Evolutionary conservation across 2,888 invertebrate species (phyloP).

Genomic region (Diogma glabrata): DNA sequence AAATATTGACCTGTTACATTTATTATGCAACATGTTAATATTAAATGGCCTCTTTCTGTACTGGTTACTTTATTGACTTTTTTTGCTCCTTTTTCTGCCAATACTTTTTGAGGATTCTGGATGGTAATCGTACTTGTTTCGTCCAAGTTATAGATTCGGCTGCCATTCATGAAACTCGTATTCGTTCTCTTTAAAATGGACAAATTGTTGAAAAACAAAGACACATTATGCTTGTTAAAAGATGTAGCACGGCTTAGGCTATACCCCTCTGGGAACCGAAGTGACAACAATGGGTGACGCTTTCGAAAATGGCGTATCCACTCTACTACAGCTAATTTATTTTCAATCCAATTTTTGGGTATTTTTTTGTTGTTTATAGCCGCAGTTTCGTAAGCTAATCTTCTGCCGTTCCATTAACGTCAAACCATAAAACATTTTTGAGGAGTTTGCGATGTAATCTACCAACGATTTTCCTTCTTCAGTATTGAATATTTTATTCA

Average conservation of each 20-base stretch:
- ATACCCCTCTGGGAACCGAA: neutral
- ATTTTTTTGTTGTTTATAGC: no score
- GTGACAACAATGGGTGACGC: neutral
- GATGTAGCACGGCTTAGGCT: no score
- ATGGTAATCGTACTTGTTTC: conserved; percentile 29
- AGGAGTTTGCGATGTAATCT: no score
- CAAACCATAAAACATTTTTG: no score
- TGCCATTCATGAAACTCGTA: conserved; percentile 22
- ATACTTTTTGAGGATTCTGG: conserved; percentile 26
- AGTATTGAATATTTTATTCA: neutral
- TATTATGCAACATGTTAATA: conserved; percentile 21
- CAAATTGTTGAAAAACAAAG: neutral
- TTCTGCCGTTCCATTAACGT: no score
- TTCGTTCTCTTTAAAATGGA: conserved; percentile 6
- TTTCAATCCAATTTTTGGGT: no score
- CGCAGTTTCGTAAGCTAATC: no score
- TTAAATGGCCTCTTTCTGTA: conserved; percentile 23
- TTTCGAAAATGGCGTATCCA: neutral
- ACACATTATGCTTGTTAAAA: neutral
- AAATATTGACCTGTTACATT: conserved; percentile 18
- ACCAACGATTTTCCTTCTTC: neutral
- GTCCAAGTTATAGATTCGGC: conserved; percentile 27
- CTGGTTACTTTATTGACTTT: conserved; percentile 24
- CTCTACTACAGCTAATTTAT: conserved; percentile 3
- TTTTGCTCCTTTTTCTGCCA: conserved; percentile 24